Conservation (phyloP, 2,113 vertebrate species). For the Tupaia tana region DNA sequence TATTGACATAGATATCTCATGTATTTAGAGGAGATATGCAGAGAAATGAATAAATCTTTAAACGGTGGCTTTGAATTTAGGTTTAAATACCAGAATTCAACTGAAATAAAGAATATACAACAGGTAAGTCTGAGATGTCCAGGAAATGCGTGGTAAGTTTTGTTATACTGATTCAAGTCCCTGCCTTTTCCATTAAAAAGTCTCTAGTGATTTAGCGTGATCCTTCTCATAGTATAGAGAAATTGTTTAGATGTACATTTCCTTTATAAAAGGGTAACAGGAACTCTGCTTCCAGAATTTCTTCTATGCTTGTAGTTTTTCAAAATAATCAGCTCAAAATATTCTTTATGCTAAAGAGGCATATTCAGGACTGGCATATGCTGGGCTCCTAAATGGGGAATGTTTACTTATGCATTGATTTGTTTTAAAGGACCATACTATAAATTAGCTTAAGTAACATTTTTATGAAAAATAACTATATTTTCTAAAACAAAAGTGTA, state of each 20-base stretch:
- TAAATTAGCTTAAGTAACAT: neutral
- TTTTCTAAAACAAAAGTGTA: conserved; percentile 5
- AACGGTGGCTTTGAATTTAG: neutral
- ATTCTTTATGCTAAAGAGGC: neutral
- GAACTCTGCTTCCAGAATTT: neutral
- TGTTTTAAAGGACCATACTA: neutral
- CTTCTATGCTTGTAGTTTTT: neutral
- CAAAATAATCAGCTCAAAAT: neutral
- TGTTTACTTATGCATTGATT: neutral
- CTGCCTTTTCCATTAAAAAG: neutral
- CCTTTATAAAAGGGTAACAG: neutral
- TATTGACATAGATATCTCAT: neutral
- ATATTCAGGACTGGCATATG: neutral
- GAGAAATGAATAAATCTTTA: neutral
- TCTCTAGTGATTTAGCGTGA: neutral
- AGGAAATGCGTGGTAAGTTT: neutral
- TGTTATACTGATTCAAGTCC: neutral
- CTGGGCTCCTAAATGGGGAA: neutral
- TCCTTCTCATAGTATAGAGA: neutral
- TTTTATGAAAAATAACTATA: conserved; percentile 23
- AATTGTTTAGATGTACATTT: neutral
- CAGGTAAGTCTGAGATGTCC: neutral
- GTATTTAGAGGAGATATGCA: neutral
- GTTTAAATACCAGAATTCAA: neutral
- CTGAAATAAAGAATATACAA: neutral